These are phyloP conservation scores for Ianthella basta DNA, from an alignment of 37 sponge, comb jelly and placozoan genomes.

Conservation along the genomic window DNA sequence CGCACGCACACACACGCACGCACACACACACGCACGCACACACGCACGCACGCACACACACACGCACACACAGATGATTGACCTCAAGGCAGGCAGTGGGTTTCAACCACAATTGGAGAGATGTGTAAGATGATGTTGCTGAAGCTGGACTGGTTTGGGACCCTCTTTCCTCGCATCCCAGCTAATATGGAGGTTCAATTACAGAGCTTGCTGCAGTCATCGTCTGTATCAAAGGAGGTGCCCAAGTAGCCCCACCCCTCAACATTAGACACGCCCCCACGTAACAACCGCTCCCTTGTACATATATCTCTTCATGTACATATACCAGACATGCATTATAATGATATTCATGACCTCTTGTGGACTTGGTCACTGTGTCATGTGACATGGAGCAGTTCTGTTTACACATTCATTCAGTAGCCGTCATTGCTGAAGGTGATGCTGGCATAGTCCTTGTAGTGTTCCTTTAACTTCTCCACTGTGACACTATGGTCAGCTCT, in stretches of 20 bases:
- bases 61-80: conserved; percentile 75
- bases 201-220: conserved; percentile 54
- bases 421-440: conserved; percentile 47
- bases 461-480: conserved; percentile 30
- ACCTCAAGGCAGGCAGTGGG: conserved; percentile 96
- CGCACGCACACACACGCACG: too few relatives aligned
- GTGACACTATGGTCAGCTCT: conserved; percentile 45
- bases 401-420: conserved; percentile 19
- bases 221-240: too few relatives aligned
- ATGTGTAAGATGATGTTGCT: conserved; percentile 91
- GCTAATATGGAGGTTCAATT: conserved; percentile 72
- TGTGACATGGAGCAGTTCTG: background rate
- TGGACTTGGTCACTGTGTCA: too few relatives aligned
- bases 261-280: too few relatives aligned
- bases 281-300: too few relatives aligned
- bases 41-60: too few relatives aligned
- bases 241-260: too few relatives aligned
- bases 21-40: too few relatives aligned
- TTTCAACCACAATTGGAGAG: conserved; percentile 85
- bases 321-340: too few relatives aligned
- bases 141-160: conserved; percentile 98
- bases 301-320: too few relatives aligned
- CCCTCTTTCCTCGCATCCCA: conserved; percentile 93
- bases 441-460: conserved; percentile 26
- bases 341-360: too few relatives aligned